These are phyloP conservation scores for Sus cebifrons DNA, from an alignment of 2,797 vertebrate species.

Conservation along the genomic window DNA sequence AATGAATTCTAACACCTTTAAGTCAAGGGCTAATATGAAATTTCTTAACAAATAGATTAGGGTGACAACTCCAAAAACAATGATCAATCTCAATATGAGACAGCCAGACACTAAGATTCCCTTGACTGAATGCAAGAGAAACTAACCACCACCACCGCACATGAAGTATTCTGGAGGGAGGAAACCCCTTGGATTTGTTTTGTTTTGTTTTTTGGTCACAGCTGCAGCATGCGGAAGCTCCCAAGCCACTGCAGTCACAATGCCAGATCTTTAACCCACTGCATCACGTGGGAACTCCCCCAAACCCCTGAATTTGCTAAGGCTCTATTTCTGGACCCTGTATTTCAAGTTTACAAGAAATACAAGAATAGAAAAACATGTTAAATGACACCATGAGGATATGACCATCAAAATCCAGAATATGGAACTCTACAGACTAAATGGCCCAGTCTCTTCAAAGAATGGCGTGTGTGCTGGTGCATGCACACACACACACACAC, in stretches of 20 bases:
- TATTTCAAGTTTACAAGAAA: not conserved
- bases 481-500: too few relatives aligned
- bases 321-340: not conserved
- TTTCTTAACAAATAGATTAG: not conserved
- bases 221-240: too few relatives aligned
- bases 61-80: not conserved
- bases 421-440: not conserved
- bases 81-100: not conserved
- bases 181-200: not conserved
- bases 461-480: not conserved
- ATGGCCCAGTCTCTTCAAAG: not conserved
- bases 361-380: not conserved
- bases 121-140: not conserved
- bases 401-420: not conserved
- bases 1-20: not conserved
- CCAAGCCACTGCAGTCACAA: too few relatives aligned
- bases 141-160: not conserved
- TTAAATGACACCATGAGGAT: not conserved
- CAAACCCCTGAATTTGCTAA: not conserved
- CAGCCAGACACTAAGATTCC: not conserved
- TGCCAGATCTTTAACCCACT: too few relatives aligned
- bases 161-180: not conserved
- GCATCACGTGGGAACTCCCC: too few relatives aligned
- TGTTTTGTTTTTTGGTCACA: too few relatives aligned
- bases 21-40: not conserved